A percentile compares a stretch with the other conserved stretches of the same genome.
These are phyloP conservation scores for Cotesia typhae DNA, from an alignment of 1,140 invertebrate genomes.

Conservation along the genomic window DNA sequence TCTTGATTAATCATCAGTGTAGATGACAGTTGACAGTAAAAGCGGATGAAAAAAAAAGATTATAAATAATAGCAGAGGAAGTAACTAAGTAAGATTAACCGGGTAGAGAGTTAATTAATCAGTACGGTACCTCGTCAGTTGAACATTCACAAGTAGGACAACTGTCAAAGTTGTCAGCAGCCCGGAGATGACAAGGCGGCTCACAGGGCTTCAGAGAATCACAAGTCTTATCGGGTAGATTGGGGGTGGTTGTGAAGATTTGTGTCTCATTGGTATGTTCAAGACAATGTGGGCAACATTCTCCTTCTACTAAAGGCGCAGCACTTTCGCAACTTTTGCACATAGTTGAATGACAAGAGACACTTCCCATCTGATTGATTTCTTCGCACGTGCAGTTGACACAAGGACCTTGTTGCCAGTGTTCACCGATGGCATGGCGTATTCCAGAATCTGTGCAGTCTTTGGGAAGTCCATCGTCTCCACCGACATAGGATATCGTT, in stretches of 20 bases:
- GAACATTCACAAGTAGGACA: slow-evolving; percentile 53
- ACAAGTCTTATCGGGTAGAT: slow-evolving; percentile 36
- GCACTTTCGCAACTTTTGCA: slow-evolving; percentile 57
- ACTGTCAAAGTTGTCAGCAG: slow-evolving; percentile 39
- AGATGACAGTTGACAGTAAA: too few relatives aligned
- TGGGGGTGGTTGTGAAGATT: background rate
- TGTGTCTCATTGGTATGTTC: slow-evolving; percentile 37
- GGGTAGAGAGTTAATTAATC: slow-evolving; percentile 10
- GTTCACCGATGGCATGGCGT: slow-evolving; percentile 47
- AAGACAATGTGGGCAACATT: slow-evolving; percentile 58
- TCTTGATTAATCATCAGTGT: too few relatives aligned
- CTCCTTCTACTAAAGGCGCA: slow-evolving; percentile 46
- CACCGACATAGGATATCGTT: slow-evolving; percentile 43
- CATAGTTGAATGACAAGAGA: slow-evolving; percentile 56
- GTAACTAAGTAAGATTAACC: background rate
- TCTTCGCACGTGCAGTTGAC: slow-evolving; percentile 53
- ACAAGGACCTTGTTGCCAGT: slow-evolving; percentile 52
- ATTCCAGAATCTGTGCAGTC: slow-evolving; percentile 47
- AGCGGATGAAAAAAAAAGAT: too few relatives aligned
- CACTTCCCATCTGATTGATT: slow-evolving; percentile 31
- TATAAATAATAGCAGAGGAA: background rate
- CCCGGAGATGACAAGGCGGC: slow-evolving; percentile 49
- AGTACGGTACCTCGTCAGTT: background rate
- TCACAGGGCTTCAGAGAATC: slow-evolving; percentile 44
- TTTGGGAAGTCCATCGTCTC: slow-evolving; percentile 40